Base-by-base conservation (phyloP, 1,140 invertebrate genomes). In the Drosophila repleta region DNA sequence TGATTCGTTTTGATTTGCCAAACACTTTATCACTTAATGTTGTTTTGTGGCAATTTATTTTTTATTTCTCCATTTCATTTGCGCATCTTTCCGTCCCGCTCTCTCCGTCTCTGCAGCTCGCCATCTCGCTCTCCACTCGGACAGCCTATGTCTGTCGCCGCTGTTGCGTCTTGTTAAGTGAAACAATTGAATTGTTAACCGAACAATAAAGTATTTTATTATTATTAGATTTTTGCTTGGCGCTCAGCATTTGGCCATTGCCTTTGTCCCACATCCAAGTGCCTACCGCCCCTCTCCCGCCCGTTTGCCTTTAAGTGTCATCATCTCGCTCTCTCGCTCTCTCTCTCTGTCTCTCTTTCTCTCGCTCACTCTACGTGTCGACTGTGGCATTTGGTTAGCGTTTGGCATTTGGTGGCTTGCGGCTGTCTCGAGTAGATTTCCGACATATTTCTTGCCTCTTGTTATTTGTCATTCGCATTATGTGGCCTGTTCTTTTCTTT, bases 181-280 rank as follows among this genome's bases (percentile, higher is more conserved):
- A 87, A 87, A 87, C 82, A 87, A 87, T 87, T 87, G 82, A 87
- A 87, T 87, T 87, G 82, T 87, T 87, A 87, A 85, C 82, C 76
- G 82, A 85, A 85, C 78, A 85, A 85, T 85, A 87, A 85, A 87
- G 82, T 87, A 88, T 87, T 87, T 87, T 87, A 88, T 82, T 87
- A 76, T 87, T 87, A 88, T 88, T 87, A 87, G 82, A 87, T 87
- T 87, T 85, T 78, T 82, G 82, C 70, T 85, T 66, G 67, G 62
- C 61, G 57, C 35, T 66, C 61, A 60, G 15, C 64, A 67, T 57
- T 67, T 56, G 57, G 41, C 41, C 43, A 60, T 78, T 79, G 72
- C 80, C 65, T 79, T 84, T 84, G 72, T 79, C 62, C 57, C 64
- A 57, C 41, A 37, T 21, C 21, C 24, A 15, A 13, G 8, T 24